Conservation (phyloP, 2,888 invertebrate species). For the Tinea trinotella region DNA sequence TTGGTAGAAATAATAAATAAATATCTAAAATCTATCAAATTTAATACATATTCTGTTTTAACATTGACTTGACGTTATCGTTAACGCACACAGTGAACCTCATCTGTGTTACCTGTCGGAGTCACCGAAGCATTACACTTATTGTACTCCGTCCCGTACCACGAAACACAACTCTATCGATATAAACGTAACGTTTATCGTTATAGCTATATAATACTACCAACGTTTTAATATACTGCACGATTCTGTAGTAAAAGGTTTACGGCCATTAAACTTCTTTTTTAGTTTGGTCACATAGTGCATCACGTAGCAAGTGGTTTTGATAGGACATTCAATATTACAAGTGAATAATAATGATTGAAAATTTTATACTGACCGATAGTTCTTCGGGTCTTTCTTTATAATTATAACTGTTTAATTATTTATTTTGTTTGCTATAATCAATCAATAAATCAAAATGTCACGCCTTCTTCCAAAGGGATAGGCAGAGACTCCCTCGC, state of each 20-base stretch:
- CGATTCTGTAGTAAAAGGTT: not conserved
- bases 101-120: slow-evolving; percentile 36
- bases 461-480: too few relatives aligned
- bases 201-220: not conserved
- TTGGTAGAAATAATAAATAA: too few relatives aligned
- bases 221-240: not conserved
- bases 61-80: not conserved
- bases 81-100: slow-evolving; percentile 5
- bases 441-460: too few relatives aligned
- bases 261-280: not conserved
- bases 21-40: too few relatives aligned
- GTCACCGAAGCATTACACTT: slow-evolving; percentile 48
- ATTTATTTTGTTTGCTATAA: too few relatives aligned
- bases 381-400: too few relatives aligned
- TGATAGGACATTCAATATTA: not conserved
- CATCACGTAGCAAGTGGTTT: not conserved
- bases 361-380: too few relatives aligned
- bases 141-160: slow-evolving; percentile 39
- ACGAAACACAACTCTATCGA: not conserved
- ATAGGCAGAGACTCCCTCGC: too few relatives aligned
- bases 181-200: not conserved
- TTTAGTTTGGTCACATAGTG: not conserved
- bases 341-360: too few relatives aligned
- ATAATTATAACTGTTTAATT: too few relatives aligned
- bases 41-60: too few relatives aligned